Conservation (phyloP, 2,113 vertebrate genomes). For the Pseudolaguvia tuberculata region DNA sequence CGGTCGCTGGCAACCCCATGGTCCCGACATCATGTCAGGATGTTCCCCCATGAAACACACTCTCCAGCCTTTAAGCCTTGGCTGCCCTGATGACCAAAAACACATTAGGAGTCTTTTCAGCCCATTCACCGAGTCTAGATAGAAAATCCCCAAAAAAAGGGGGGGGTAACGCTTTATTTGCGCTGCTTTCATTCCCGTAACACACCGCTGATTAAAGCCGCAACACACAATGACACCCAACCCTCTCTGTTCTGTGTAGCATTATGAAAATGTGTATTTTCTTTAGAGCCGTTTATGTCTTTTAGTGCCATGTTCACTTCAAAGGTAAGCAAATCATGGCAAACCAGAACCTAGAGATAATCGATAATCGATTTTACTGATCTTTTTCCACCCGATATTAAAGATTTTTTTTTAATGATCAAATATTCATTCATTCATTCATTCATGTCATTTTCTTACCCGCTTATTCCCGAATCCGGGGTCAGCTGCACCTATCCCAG, state of each 20-base stretch:
- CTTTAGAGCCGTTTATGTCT: not conserved
- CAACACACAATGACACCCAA: not conserved
- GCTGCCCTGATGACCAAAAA: not conserved
- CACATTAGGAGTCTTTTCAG: not conserved
- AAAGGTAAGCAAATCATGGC: not conserved
- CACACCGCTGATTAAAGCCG: not conserved
- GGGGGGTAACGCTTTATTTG: not conserved
- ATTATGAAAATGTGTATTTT: not conserved
- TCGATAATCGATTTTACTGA: too few relatives aligned
- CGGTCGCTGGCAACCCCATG: not conserved
- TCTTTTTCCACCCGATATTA: too few relatives aligned
- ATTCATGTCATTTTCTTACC: too few relatives aligned
- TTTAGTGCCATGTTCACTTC: not conserved
- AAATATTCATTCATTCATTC: too few relatives aligned
- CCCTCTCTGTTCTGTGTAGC: not conserved
- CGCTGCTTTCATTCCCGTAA: not conserved
- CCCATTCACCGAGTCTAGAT: not conserved
- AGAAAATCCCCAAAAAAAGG: not conserved
- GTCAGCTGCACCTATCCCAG: too few relatives aligned
- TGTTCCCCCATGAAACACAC: not conserved
- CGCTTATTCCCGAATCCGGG: too few relatives aligned
- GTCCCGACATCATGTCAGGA: not conserved
- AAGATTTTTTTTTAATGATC: too few relatives aligned
- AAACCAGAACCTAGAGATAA: too few relatives aligned
- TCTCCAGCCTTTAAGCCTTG: not conserved